phyloP scores from a whole-genome alignment of 2,113 vertebrate species.

The Osmerus mordax region DNA sequence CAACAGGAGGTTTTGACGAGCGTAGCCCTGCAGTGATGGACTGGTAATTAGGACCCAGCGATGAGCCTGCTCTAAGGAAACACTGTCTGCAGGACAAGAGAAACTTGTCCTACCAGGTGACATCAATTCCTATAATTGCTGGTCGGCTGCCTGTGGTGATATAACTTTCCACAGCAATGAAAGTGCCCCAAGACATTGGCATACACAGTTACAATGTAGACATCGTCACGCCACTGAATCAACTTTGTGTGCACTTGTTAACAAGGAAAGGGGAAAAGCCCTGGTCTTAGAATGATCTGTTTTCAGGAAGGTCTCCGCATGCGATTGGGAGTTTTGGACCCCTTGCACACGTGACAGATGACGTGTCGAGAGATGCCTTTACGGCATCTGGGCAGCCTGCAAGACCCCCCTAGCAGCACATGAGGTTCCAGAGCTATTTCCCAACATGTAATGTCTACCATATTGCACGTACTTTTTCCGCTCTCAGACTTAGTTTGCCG shows the following conservation, averaged over 20 bases:
- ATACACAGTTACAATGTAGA: neutral
- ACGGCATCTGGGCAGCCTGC: neutral
- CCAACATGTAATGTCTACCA: neutral
- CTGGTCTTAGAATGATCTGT: neutral
- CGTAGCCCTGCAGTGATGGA: too few relatives aligned
- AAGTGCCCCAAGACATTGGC: neutral
- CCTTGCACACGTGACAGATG: neutral
- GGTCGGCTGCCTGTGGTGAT: neutral
- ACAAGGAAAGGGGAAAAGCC: neutral
- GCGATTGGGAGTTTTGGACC: neutral
- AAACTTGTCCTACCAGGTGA: neutral
- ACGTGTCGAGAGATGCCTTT: neutral
- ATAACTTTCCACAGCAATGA: neutral
- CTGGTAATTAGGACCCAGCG: neutral
- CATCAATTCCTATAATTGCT: neutral
- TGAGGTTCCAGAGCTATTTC: neutral
- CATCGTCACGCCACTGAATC: neutral
- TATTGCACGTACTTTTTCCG: neutral
- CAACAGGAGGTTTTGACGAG: too few relatives aligned
- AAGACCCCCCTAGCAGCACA: neutral
- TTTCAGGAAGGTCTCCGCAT: neutral
- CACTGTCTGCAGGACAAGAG: neutral
- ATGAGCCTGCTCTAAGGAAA: neutral
- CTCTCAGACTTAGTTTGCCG: neutral
- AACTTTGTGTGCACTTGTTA: neutral